Evolutionary conservation across 2,797 vertebrate species (phyloP), one percentile per base, ranked within the genome.

Genomic region (Hyperoplus immaculatus): DNA sequence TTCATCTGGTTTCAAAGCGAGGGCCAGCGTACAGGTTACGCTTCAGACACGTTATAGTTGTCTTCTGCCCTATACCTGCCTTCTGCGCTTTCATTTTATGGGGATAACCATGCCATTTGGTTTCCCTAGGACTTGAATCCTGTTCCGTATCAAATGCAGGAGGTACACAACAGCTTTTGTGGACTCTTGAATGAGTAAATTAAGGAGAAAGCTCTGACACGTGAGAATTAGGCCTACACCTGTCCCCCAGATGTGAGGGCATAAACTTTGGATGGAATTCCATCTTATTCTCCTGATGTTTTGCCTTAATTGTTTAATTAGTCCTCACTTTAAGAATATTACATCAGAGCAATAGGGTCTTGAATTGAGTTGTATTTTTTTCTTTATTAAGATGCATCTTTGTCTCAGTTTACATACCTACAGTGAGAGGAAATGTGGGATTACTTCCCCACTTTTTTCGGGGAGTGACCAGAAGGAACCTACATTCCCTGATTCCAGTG

Each of bases 1-100:
- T 93, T 95, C 93, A 95, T 95, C 92, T 94, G 90, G 85, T 94
- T 95, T 94, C 86, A 93, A 94, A 94, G 91, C 57, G 73, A 90
- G 80, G 87, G 88, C 88, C 81, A 21, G 85, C 87, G 89, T 94
- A 86, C 90, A 92, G 92, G 91, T 91, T 91, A 90, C 77, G 87
- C 93, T 92, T 93, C 89, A 91, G 90, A 92, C 89, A 81, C 71
- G 76, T 89, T 93, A 88, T 92, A 89, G 88, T 92, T 87, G 85
- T 90, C 83, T 89, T 85, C 68, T 70, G 53, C 62, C 68, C 82
- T 87, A 29, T 29, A 86, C 85, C 89, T 91, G 76, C 84, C 67
- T 39, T 47, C 57, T 53, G 5, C 39, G 75, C 79, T 89, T 79
- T 84, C 49, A 77, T 85, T 92, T 87, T 67, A 57, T 69, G 64